Evolutionary conservation across 2,113 vertebrate species (phyloP).

Genomic region (Rutilus rutilus): DNA sequence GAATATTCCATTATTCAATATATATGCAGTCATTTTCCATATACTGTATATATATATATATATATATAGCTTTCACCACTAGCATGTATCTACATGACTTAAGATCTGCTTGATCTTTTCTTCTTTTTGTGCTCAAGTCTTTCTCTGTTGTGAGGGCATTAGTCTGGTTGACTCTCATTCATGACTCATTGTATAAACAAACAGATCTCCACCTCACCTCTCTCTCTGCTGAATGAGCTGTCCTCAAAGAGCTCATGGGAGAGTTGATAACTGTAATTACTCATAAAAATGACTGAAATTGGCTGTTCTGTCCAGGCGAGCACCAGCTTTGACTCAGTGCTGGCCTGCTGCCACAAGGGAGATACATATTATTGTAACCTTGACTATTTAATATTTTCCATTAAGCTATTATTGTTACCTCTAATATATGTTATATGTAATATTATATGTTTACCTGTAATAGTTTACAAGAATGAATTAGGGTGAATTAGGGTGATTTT

Average conservation of each 20-base stretch:
- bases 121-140: conserved; percentile 19
- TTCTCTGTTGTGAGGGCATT: conserved; percentile 40
- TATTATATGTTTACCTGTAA: not conserved
- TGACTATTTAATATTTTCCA: not conserved
- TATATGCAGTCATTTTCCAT: too few relatives aligned
- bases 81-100: conserved; percentile 22
- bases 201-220: conserved; percentile 48
- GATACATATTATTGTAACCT: not conserved
- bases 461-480: not conserved
- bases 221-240: conserved; percentile 9
- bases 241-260: conserved; percentile 17
- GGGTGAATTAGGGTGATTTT: not conserved
- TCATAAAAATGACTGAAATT: not conserved
- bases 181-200: conserved; percentile 59
- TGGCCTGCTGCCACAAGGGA: not conserved
- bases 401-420: not conserved
- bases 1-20: too few relatives aligned
- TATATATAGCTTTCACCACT: not conserved
- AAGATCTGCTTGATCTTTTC: not conserved
- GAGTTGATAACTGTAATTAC: conserved; percentile 37
- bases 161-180: conserved; percentile 20
- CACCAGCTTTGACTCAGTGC: not conserved
- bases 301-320: conserved; percentile 10
- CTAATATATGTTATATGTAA: too few relatives aligned
- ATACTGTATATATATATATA: not conserved